Evolutionary conservation across 2,797 vertebrate species (phyloP), one percentile per base, ranked within the genome.

Genomic region (Falco peregrinus): DNA sequence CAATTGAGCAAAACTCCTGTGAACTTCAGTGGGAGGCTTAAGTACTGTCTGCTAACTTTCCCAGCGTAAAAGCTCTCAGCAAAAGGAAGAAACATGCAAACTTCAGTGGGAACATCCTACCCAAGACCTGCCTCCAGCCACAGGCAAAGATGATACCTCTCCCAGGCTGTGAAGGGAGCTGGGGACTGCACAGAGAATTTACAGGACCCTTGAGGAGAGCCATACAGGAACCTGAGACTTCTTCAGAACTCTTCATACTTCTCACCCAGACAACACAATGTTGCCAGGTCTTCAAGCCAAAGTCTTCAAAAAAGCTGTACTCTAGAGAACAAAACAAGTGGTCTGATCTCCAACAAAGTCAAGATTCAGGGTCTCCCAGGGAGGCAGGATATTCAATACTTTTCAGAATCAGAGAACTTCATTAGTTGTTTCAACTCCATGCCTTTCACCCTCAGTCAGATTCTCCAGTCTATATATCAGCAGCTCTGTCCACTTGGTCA

Each of bases 391-490:
- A 73, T 37, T 65, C 24, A 67, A 11, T 13, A 18, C 12, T 89
- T 74, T 69, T 57, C 67, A 89, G 18, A 81, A 74, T 68, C 29
- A 69, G 47, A 11, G n/a, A 4, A 59, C 19, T 78, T 48, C 6
- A 37, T 50, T 43, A 63, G 8, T 22, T 78, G 7, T 45, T 86
- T 75, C 20, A 93, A 7, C 33, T 78, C 37, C 17, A 41, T 17
- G 12, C 13, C 41, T 63, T 64, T 87, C 10, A 29, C n/a, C 13
- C 22, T 81, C 0, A 0, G 5, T 47, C 3, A 1, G 21, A 51
- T 65, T 82, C 35, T 75, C 11, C 16, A 53, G 17, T 53, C 61
- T 51, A 5, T 31, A 5, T 57, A 86, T 28, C 39, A 68, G 41
- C 29, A 78, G 16, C n/a, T 61, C 24, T 53, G 8, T 33, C n/a